A percentile compares a stretch with the other conserved stretches of the same genome.
phyloP scores from a whole-genome alignment of 1,140 invertebrate species.

The Diorhabda sublineata region DNA sequence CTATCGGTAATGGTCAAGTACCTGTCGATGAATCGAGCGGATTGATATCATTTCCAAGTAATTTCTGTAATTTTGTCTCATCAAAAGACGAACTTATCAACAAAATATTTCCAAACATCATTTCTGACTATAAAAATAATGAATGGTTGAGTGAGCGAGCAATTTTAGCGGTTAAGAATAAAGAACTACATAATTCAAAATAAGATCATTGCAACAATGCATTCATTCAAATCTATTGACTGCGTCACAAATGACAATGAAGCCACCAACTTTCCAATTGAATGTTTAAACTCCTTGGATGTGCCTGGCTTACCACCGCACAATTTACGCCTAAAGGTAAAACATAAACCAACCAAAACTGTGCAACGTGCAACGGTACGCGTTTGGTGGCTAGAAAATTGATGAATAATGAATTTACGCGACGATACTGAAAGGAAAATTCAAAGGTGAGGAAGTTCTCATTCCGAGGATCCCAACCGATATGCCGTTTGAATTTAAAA shows the following conservation, averaged over 20 bases:
- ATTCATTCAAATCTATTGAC: slow-evolving; percentile 18
- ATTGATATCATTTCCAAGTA: neutral
- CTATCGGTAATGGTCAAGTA: too few species aligned
- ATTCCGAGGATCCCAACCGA: too few species aligned
- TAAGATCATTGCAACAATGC: neutral
- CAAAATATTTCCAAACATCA: neutral
- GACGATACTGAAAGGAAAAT: too few species aligned
- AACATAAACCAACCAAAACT: slow-evolving; percentile 8
- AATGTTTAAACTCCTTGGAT: slow-evolving; percentile 5
- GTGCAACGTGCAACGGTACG: neutral
- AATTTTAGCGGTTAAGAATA: slow-evolving; percentile 27
- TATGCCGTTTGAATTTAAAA: too few species aligned
- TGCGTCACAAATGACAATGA: slow-evolving; percentile 20
- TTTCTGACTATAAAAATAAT: slow-evolving; percentile 15
- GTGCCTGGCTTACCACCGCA: neutral
- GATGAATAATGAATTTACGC: too few species aligned
- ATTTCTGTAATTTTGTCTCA: neutral
- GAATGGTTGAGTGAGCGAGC: slow-evolving; percentile 24
- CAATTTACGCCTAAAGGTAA: slow-evolving; percentile 18
- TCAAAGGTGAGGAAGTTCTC: too few species aligned
- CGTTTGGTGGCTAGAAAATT: too few species aligned
- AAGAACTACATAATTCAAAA: neutral
- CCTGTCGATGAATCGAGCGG: too few species aligned
- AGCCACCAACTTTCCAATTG: slow-evolving; percentile 20
- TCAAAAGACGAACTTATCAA: neutral